These are phyloP conservation scores for Drosophila niveifrons DNA, from an alignment of 2,888 invertebrate genomes.

Conservation along the genomic window DNA sequence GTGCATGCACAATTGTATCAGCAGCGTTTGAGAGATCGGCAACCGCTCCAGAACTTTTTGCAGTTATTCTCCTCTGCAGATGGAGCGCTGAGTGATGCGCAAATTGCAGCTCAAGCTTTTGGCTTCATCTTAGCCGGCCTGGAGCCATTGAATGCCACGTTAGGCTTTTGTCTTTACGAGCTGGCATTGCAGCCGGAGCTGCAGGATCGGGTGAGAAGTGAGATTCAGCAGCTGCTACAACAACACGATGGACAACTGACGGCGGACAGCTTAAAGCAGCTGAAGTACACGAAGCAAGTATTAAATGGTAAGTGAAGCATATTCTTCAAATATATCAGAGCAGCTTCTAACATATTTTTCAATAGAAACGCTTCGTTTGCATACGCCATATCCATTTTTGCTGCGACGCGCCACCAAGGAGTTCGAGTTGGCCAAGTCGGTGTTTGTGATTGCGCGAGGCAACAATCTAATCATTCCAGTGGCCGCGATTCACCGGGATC, in stretches of 20 bases:
- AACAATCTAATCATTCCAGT: constrained; percentile 79
- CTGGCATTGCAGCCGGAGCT: constrained; percentile 79
- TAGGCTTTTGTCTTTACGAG: constrained; percentile 86
- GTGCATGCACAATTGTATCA: constrained; percentile 68
- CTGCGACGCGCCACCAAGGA: constrained; percentile 75
- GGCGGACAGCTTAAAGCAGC: constrained; percentile 67
- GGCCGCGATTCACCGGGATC: constrained; percentile 87
- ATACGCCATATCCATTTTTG: constrained; percentile 84
- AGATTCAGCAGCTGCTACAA: constrained; percentile 64
- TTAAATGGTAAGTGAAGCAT: constrained; percentile 73
- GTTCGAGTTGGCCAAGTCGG: constrained; percentile 77
- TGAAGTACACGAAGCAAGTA: constrained; percentile 79
- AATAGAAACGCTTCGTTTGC: constrained; percentile 86
- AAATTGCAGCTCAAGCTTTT: constrained; percentile 84
- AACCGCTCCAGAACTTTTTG: constrained; percentile 86
- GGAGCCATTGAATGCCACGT: constrained; percentile 88
- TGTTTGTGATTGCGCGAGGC: constrained; percentile 77
- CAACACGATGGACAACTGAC: constrained; percentile 69
- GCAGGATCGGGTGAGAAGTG: constrained; percentile 67
- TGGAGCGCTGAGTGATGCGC: constrained; percentile 60
- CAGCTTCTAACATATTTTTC: constrained; percentile 20
- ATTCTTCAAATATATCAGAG: too few relatives aligned
- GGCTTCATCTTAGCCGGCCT: constrained; percentile 86
- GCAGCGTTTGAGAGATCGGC: constrained; percentile 60
- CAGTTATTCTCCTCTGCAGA: constrained; percentile 85